phyloP scores from a whole-genome alignment of 1,140 invertebrate genomes.

The Platyscapa corneri region DNA sequence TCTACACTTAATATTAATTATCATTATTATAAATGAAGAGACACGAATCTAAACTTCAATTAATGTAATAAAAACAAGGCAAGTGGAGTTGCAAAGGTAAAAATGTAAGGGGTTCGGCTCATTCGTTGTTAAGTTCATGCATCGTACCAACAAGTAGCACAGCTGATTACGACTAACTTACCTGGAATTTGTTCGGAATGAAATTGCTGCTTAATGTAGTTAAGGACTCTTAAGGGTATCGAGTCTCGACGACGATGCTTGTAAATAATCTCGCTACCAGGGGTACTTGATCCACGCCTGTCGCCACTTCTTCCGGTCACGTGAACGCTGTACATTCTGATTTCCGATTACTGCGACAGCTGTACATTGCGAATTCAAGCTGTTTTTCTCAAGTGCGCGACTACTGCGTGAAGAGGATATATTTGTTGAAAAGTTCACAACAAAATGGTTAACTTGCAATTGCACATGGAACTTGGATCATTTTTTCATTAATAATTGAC shows the following conservation, averaged over 20 bases:
- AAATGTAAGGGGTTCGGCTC: no score
- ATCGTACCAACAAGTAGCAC: not conserved
- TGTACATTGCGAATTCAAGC: not conserved
- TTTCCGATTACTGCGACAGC: not conserved
- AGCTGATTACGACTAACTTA: constrained; percentile 42
- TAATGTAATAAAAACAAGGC: no score
- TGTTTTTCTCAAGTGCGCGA: not conserved
- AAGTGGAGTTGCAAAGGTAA: no score
- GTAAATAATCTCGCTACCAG: constrained; percentile 59
- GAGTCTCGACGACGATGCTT: constrained; percentile 60
- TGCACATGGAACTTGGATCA: no score
- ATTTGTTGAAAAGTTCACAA: no score
- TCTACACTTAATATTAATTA: no score
- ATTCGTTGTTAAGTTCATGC: not conserved
- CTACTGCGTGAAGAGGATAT: no score
- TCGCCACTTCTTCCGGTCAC: constrained; percentile 57
- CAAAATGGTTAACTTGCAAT: no score
- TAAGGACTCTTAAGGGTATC: constrained; percentile 61
- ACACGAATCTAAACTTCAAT: no score
- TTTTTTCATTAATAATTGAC: no score
- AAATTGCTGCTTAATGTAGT: constrained; percentile 64
- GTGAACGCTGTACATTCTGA: constrained; percentile 65
- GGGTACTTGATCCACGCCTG: constrained; percentile 51
- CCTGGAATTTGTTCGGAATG: constrained; percentile 58
- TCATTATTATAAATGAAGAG: no score